phyloP scores from a whole-genome alignment of 2,113 vertebrate genomes.

The Anseranas semipalmata region DNA sequence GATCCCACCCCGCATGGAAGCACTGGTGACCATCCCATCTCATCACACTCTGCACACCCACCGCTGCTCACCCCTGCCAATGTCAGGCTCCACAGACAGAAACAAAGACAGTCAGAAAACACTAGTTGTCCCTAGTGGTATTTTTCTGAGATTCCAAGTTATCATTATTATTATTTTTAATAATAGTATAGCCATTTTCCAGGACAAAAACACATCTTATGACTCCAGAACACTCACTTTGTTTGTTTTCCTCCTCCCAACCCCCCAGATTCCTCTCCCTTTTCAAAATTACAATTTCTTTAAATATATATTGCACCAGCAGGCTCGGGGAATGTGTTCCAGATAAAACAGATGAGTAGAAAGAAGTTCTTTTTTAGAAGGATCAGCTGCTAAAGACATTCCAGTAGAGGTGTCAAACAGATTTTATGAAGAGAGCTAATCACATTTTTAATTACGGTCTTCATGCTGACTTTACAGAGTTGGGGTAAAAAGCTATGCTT shows the following conservation, averaged over 20 bases:
- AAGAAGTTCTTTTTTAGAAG: background rate
- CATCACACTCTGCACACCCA: background rate
- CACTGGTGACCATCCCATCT: background rate
- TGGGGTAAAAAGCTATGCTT: background rate
- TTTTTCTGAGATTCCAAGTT: background rate
- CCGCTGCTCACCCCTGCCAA: background rate
- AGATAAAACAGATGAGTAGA: slow-evolving; percentile 32
- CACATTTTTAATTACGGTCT: slow-evolving; percentile 31
- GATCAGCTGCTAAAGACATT: slow-evolving; percentile 52
- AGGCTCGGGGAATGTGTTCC: background rate
- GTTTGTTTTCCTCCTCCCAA: background rate
- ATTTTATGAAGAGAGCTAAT: slow-evolving; percentile 22
- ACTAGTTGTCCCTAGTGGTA: background rate
- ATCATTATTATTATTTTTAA: too few species aligned
- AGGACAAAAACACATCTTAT: background rate
- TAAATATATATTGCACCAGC: slow-evolving; percentile 1
- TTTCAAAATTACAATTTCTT: slow-evolving; percentile 20
- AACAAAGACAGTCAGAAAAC: background rate
- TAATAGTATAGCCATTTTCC: background rate
- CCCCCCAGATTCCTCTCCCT: background rate
- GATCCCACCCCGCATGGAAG: rapidly evolving
- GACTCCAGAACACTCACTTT: background rate
- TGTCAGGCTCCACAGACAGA: background rate
- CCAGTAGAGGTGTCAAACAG: slow-evolving; percentile 33
- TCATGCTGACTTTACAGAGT: background rate